Evolutionary conservation across 2,888 invertebrate species (phyloP).

Genomic region (Scelioninae gen. 1): DNA sequence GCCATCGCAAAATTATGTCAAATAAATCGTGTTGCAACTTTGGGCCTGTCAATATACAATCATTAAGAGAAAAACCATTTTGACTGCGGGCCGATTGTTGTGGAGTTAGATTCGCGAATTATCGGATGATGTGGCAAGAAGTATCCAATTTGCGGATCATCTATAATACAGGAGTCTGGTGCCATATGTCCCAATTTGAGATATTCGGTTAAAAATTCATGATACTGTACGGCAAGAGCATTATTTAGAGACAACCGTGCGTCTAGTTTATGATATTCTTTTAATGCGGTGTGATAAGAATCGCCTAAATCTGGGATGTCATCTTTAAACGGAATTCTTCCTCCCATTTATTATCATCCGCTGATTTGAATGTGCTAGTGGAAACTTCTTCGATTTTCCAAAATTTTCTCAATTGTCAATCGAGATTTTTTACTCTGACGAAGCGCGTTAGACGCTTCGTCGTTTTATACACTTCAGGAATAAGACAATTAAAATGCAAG

Average conservation of each 20-base stretch:
- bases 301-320: constrained; percentile 8
- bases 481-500: no score
- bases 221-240: not conserved
- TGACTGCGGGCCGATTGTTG: not conserved
- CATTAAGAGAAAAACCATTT: not conserved
- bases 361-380: not conserved
- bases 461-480: no score
- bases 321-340: constrained; percentile 10
- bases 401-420: not conserved
- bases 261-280: constrained; percentile 25
- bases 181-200: not conserved
- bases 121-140: no score
- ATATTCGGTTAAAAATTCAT: no score
- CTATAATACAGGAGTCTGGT: not conserved
- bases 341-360: constrained; percentile 5
- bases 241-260: not conserved
- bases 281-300: not conserved
- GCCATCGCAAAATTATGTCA: not conserved
- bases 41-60: not conserved
- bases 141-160: not conserved
- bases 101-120: not conserved
- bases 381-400: constrained; percentile 18
- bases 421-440: not conserved
- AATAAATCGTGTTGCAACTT: not conserved
- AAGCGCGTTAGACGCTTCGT: no score